phyloP scores from a whole-genome alignment of 2,113 vertebrate species.

The Balaeniceps rex region DNA sequence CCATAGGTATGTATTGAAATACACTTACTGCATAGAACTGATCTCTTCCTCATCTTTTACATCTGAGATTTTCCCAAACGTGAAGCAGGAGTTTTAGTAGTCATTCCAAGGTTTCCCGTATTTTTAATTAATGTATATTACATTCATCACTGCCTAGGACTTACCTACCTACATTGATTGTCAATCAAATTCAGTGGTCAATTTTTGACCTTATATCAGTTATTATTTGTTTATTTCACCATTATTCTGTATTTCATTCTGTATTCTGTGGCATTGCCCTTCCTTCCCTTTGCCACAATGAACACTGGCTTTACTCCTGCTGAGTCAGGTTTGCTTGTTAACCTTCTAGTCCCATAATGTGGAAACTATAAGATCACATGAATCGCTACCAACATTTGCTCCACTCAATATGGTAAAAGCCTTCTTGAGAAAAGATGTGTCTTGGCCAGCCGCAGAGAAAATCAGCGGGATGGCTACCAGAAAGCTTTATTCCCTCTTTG shows the following conservation, averaged over 20 bases:
- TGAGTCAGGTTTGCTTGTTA: background rate
- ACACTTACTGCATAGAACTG: background rate
- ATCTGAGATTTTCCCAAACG: background rate
- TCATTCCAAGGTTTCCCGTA: background rate
- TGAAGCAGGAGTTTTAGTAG: background rate
- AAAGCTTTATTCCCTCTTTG: background rate
- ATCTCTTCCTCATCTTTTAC: background rate
- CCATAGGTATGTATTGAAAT: background rate
- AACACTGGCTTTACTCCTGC: background rate
- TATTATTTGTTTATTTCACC: background rate
- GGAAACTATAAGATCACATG: background rate
- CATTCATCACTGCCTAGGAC: background rate
- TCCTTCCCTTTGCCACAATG: background rate
- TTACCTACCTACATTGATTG: background rate
- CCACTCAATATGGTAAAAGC: background rate
- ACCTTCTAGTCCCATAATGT: background rate
- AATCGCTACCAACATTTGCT: background rate
- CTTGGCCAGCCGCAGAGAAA: background rate
- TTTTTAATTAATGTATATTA: background rate
- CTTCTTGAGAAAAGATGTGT: background rate
- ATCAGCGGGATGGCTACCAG: background rate
- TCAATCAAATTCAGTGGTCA: background rate
- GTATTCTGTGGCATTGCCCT: background rate
- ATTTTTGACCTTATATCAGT: background rate
- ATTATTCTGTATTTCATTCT: background rate